Percentiles rank a stretch among this genome's conserved stretches.
These are phyloP conservation scores for Dromiciops gliroides DNA, from an alignment of 2,113 vertebrate genomes.

Conservation along the genomic window DNA sequence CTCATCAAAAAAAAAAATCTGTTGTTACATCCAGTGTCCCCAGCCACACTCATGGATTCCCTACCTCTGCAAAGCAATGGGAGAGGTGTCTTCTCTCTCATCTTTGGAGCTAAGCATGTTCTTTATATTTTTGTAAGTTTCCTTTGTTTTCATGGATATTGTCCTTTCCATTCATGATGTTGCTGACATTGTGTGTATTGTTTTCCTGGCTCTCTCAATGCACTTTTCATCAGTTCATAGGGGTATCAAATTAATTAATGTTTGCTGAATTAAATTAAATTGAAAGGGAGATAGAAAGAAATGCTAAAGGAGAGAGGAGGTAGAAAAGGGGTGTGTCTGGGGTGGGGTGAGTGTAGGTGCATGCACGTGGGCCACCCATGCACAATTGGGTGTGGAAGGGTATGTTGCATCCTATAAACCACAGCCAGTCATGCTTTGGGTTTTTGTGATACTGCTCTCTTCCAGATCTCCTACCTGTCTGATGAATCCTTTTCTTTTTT, in stretches of 20 bases:
- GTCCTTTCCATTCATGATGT: neutral
- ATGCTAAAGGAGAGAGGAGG: neutral
- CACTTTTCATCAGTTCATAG: neutral
- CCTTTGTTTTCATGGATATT: neutral
- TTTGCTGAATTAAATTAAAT: neutral
- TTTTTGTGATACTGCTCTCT: neutral
- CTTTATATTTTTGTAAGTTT: neutral
- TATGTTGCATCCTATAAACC: neutral
- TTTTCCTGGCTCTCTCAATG: too few relatives aligned
- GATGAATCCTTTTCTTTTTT: neutral
- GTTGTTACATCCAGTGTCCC: too few relatives aligned
- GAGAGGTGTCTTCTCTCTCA: neutral
- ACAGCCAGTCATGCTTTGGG: neutral
- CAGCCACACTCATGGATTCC: neutral
- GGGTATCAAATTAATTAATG: neutral
- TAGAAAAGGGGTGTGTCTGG: neutral
- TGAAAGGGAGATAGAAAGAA: neutral
- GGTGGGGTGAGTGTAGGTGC: neutral
- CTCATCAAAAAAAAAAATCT: too few relatives aligned
- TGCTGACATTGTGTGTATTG: neutral
- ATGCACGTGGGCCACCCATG: too few relatives aligned
- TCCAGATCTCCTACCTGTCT: neutral
- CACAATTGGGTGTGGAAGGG: neutral
- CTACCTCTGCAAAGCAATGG: neutral
- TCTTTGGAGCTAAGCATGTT: neutral